A percentile compares a stretch with the other conserved stretches of the same genome.
Conservation (phyloP, 2,888 invertebrate genomes). For the Nephrotoma guestfalica region DNA sequence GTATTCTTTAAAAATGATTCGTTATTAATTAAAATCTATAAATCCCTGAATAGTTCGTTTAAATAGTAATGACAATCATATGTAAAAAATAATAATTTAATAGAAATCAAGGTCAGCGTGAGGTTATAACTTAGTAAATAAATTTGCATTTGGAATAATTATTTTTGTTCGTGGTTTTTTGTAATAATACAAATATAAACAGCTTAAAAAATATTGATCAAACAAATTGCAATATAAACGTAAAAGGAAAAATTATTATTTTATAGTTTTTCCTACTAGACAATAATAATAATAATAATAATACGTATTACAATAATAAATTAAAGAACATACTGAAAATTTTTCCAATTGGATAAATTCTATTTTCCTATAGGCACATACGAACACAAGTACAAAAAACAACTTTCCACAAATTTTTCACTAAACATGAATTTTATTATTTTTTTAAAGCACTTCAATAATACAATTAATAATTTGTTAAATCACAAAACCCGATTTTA, state of each 20-base stretch:
- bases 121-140: conserved; percentile 1
- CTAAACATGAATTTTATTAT: neutral
- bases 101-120: conserved; percentile 4
- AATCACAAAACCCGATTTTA: neutral
- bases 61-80: neutral
- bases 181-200: neutral
- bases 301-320: neutral
- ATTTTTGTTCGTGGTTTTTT: neutral
- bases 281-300: neutral
- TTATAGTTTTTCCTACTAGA: neutral
- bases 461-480: neutral
- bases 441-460: neutral
- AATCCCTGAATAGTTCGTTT: neutral
- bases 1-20: neutral
- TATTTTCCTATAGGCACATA: neutral
- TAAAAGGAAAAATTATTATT: neutral
- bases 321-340: neutral
- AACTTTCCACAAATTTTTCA: neutral
- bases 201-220: neutral
- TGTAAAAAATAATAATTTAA: neutral
- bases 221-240: neutral
- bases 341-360: neutral
- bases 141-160: neutral
- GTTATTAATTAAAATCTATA: neutral
- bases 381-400: neutral